Base-by-base conservation (phyloP, 2,888 invertebrate species). In the Marasmarcha lunaedactyla region DNA sequence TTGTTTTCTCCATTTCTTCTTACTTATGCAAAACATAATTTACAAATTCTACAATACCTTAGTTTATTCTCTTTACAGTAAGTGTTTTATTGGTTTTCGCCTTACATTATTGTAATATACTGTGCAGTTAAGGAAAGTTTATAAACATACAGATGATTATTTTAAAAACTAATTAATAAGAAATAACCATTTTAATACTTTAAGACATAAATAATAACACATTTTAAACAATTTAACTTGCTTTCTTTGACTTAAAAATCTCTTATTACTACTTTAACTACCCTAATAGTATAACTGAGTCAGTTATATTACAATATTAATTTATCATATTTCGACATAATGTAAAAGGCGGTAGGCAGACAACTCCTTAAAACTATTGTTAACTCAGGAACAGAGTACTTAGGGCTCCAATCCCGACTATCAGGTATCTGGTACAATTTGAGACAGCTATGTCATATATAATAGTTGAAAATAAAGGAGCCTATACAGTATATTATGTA, bases 191-290 rank as follows among this genome's bases (percentile, higher is more conserved):
- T 81, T 79, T 81, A 83, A 83, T 83, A 83, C 83, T 83, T 81
- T 83, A 81, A 71, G 79, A 83, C 79, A 83, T 83, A 83, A 83
- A 81, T 83, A 83, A 81, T 81, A 83, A 83, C 83, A 83, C 81
- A 78, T 79, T 77, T 78, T 79, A 83, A 81, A 83, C 83, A 83
- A 81, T 81, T 81, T 74, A 79, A 81, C 83, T 78, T 76, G 79
- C 71, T 81, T 66, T 78, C 74, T 78, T 79, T 83, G 81, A 81
- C 81, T 83, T 81, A 81, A 78, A 30, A 74, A 79, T 78, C 77
- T 78, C 79, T 81, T 79, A 83, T 54, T 58, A 65, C 64, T 78
- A 78, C 66, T 69, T 77, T 73, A 72, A 79, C 77, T 83, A 83
- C 73, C 71, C 79, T 83, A 81, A 78, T 78, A 79, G 77, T 79